Conservation (phyloP, 2,797 vertebrate species). For the Pitangus sulphuratus region DNA sequence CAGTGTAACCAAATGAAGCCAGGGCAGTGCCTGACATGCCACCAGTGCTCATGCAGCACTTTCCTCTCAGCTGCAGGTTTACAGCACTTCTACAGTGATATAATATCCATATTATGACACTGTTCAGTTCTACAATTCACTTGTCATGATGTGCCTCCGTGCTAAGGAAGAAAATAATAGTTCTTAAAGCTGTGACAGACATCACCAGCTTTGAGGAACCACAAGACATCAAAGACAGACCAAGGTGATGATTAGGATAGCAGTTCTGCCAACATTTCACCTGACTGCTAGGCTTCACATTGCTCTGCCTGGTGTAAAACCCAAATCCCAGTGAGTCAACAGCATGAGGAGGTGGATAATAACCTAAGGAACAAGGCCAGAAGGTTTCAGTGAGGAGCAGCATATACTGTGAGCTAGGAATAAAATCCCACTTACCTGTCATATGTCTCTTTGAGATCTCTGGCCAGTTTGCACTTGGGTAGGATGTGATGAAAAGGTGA, state of each 20-base stretch:
- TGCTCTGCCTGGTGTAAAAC: neutral
- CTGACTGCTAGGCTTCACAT: neutral
- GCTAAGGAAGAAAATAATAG: neutral
- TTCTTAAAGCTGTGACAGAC: neutral
- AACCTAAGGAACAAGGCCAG: neutral
- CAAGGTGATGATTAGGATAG: neutral
- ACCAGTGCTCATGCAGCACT: neutral
- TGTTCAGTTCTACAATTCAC: neutral
- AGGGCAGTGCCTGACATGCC: neutral
- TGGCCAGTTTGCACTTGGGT: constrained; percentile 96
- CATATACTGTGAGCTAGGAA: neutral
- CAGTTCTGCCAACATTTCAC: neutral
- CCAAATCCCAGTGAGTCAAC: neutral
- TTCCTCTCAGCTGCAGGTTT: neutral
- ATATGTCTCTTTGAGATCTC: constrained; percentile 94
- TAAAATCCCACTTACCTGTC: constrained; percentile 84
- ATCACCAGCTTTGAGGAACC: neutral
- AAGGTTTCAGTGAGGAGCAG: neutral
- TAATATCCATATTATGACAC: neutral
- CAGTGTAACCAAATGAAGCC: neutral
- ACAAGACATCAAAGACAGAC: neutral
- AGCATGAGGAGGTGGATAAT: neutral
- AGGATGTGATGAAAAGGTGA: constrained; percentile 97
- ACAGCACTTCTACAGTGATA: neutral
- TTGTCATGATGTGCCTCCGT: neutral